A percentile compares a stretch with the other conserved stretches of the same genome.
Evolutionary conservation across 2,113 vertebrate species (phyloP).

Genomic region (Marcusenius ussheri): DNA sequence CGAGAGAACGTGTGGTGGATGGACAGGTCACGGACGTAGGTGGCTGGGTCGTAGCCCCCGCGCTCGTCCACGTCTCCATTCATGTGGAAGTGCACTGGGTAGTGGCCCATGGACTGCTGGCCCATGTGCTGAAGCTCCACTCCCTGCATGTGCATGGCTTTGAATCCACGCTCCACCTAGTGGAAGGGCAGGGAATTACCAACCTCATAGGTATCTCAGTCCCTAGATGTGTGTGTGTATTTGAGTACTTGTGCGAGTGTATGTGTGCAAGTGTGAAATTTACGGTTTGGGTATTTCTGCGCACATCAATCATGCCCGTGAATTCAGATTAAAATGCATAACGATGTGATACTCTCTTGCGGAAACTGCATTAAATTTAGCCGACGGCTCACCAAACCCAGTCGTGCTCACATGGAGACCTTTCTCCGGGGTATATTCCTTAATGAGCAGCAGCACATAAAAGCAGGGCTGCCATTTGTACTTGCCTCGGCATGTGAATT

Average conservation of each 20-base stretch:
- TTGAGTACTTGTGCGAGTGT: background rate
- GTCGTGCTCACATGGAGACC: background rate
- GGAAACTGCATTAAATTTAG: background rate
- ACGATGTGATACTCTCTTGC: constrained; percentile 5
- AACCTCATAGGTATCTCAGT: background rate
- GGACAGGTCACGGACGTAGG: constrained; percentile 72
- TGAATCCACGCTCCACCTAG: constrained; percentile 79
- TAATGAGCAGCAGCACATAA: background rate
- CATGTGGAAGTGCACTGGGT: constrained; percentile 93
- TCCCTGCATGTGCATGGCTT: constrained; percentile 77
- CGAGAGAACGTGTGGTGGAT: constrained; percentile 93
- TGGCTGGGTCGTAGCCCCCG: constrained; percentile 83
- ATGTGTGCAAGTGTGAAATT: background rate
- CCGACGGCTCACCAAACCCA: background rate
- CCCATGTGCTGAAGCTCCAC: constrained; percentile 88
- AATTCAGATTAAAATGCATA: constrained; percentile 14
- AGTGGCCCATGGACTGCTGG: constrained; percentile 94
- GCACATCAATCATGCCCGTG: background rate
- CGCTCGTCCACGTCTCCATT: constrained; percentile 80
- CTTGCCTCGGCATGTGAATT: background rate
- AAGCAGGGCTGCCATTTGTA: constrained; percentile 1
- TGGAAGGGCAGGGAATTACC: constrained; percentile 3
- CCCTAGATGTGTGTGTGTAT: background rate
- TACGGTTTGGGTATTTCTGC: background rate
- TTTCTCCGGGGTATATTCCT: background rate